Evolutionary conservation across 2,888 invertebrate genomes (phyloP), one percentile per base, ranked within the genome.

Genomic region (Xestia rhomboidea): DNA sequence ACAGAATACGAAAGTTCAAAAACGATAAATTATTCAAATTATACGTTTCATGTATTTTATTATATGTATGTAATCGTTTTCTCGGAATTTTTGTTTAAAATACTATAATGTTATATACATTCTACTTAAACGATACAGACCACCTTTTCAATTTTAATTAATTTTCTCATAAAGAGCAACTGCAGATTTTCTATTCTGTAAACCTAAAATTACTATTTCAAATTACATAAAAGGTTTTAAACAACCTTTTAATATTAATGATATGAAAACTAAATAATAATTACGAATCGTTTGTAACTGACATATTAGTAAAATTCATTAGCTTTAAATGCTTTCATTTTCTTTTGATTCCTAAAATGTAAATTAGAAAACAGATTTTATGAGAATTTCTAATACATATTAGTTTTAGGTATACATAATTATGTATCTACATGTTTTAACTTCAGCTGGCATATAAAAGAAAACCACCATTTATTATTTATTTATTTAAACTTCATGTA

Each of bases 241-340:
- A 15, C 11, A 10, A 73, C 18, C 15, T 67, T 64, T 64, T 8
- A 41, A 0, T n/a, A 54, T 54, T 11, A 54, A n/a, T n/a, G 11
- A 13, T 13, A 54, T n/a, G 13, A 11, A 73, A 67, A 54, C 41
- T 10, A n/a, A 27, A 6, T 72, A 60, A 24, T 64, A 38, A 18
- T 27, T 30, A 2, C n/a, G 10, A 24, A 41, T 4, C 68, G 24
- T 62, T n/a, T 81, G 81, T 66, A 73, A 69, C 24, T 73, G 83
- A 79, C 83, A 69, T 67, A 15, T 57, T 49, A 21, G 21, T 73
- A 34, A 79, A 79, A 67, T 54, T 41, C 1, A 68, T 69, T 72
- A 60, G 49, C 38, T 66, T 71, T n/a, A 64, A 51, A 81, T n/a
- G 4, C 34, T 7, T 21, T 60, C 38, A 68, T 34, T 41, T 60